Evolutionary conservation across 1,140 invertebrate genomes (phyloP).

Genomic region (Andricus grossulariae): DNA sequence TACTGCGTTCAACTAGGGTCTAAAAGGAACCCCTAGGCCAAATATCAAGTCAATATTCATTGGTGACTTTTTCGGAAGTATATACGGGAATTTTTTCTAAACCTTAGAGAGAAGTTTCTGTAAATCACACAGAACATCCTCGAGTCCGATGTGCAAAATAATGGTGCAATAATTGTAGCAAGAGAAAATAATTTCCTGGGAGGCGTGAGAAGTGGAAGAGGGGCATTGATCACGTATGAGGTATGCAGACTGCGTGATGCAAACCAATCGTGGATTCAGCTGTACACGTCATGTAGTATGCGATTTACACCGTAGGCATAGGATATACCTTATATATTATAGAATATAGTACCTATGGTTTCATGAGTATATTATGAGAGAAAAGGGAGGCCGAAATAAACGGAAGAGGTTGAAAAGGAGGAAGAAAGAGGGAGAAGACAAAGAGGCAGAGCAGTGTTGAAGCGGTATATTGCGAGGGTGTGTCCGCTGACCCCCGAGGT

Average conservation of each 20-base stretch:
- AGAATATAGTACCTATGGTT: constrained; percentile 50
- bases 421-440: not conserved
- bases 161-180: too few species aligned
- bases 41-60: too few species aligned
- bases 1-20: too few species aligned
- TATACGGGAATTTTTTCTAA: too few species aligned
- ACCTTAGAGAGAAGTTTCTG: too few species aligned
- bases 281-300: constrained; percentile 55
- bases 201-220: constrained; percentile 46
- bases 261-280: constrained; percentile 62
- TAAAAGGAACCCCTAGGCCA: too few species aligned
- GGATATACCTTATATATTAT: constrained; percentile 64
- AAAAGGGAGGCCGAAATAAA: constrained; percentile 23
- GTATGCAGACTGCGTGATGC: constrained; percentile 58
- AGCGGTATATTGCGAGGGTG: constrained; percentile 50
- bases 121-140: too few species aligned
- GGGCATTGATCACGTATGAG: constrained; percentile 65
- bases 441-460: constrained; percentile 18
- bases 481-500: constrained; percentile 54
- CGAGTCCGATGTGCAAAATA: too few species aligned
- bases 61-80: too few species aligned
- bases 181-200: constrained; percentile 41
- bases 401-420: not conserved
- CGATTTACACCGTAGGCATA: constrained; percentile 55
- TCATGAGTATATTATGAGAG: constrained; percentile 30